Evolutionary conservation across 2,888 invertebrate genomes (phyloP), one percentile per base, ranked within the genome.

Genomic region (Priocnemis perturbator): DNA sequence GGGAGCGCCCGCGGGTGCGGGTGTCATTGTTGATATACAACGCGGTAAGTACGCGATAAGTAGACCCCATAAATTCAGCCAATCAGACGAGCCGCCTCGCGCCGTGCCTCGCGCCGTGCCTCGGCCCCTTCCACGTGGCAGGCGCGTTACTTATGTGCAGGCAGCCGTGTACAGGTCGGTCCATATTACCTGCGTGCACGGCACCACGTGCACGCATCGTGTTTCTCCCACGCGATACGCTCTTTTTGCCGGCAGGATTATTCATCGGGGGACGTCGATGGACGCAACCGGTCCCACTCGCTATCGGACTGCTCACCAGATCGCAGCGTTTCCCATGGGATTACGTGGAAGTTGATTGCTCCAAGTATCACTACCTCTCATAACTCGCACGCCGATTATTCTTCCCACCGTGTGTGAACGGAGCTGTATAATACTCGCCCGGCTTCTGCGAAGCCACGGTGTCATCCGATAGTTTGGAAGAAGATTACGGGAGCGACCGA

Each of bases 1-100:
- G 69, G 53, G 37, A 77, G 81, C 79, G 86, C 87, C 87, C 79
- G 86, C 85, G 86, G 88, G 88, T 86, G 85, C 86, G 87, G 85
- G 87, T 88, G 88, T 88, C 88, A 88, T 88, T 88, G 88, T 87
- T 88, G 88, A 88, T 88, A 87, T 88, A 88, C 86, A 87, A 85
- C 87, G 84, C 86, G 84, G 88, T 88, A 88, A 88, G 87, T 87
- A 86, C 82, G 86, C 87, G 88, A 88, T 88, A 88, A 88, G 87
- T 88, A 87, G 88, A 86, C 81, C 87, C 87, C 88, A 88, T 88
- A 88, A 88, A 88, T 88, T 84, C 81, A 85, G 78, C 85, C 87
- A 88, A 88, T 88, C 88, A 86, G 86, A 86, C 81, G 85, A 85
- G 85, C 85, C 85, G 86, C 84, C 83, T 84, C 72, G 82, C 81